These are phyloP conservation scores for Pyrrhosoma nymphula DNA, from an alignment of 2,888 invertebrate genomes.

Conservation along the genomic window DNA sequence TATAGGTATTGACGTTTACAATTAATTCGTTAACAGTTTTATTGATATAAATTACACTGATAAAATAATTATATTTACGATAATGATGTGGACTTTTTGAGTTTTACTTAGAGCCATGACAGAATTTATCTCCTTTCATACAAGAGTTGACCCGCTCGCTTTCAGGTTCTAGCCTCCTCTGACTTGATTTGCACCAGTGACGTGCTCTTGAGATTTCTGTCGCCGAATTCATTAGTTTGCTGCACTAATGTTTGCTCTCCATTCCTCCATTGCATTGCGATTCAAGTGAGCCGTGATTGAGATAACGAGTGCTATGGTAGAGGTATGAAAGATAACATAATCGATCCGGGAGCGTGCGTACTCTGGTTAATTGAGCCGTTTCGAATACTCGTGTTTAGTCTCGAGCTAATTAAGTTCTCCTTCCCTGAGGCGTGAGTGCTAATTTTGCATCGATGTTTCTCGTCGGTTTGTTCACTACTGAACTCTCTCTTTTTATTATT, in stretches of 20 bases:
- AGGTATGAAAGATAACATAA: not conserved
- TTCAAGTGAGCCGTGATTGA: not conserved
- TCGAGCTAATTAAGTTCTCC: not conserved
- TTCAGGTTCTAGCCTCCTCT: no score
- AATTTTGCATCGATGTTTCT: not conserved
- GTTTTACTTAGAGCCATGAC: no score
- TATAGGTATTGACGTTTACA: no score
- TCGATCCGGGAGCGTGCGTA: not conserved
- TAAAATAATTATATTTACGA: no score
- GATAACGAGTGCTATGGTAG: no score
- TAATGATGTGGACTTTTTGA: no score
- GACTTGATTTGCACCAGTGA: no score
- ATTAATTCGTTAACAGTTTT: no score
- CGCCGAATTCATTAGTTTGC: not conserved
- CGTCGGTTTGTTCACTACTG: not conserved
- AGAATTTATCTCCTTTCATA: no score
- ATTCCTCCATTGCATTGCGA: not conserved
- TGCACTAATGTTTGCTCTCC: not conserved
- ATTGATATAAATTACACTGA: no score
- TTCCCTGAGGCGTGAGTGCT: not conserved
- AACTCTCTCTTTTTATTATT: no score
- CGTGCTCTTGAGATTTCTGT: not conserved
- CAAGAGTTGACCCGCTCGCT: no score
- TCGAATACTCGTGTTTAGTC: not conserved
- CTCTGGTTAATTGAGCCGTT: not conserved